Evolutionary conservation across 92 coral and sea anemone genomes (phyloP), one percentile per base, ranked within the genome.

Genomic region (Phenganax marumi): DNA sequence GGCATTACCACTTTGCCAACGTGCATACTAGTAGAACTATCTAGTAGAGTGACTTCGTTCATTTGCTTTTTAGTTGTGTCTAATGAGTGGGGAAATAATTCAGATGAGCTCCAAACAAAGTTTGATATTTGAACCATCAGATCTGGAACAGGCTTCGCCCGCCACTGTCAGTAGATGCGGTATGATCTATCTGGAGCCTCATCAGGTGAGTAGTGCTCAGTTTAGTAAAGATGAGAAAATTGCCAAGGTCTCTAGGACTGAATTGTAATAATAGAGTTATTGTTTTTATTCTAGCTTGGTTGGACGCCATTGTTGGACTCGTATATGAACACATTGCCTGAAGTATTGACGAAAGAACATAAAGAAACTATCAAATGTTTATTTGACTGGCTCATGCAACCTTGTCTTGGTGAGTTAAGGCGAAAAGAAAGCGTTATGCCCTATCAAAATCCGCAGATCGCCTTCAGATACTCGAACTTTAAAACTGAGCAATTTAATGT

Each of bases 81-180:
- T 94, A 80, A 94, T 94, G 98, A 94, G 98, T 75, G 98, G 98
- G 24, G 98, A 94, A 77, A 94, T 94, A 81, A 92, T 94, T 10
- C 98, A 94, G 62, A 94, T 94, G 98, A 94, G 81, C 74, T 87
- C 87, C 87, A 94, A 86, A 69, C 98, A 94, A 77, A 94, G 98
- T 86, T 81, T 94, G 85, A 94, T 94, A 50, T 94, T 94, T 66
- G 98, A 94, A 79, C 98, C 98, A 9, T 96, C 98, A 16, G 98
- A 94, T 70, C 90, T 94, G 39, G 98, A 94, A 63, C 98, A 94
- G 84, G 98, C 98, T 8, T 94, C 98, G 6, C 98, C 98, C 8
- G 98, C 98, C 23, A 94, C 98, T 43, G 98, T 94, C 86, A 94
- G 98, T 68, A 86, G 98, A 18, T 94, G 98, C 81, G 98, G 98